These are phyloP conservation scores for Symphodus melops DNA, from an alignment of 2,113 vertebrate species.

Conservation along the genomic window DNA sequence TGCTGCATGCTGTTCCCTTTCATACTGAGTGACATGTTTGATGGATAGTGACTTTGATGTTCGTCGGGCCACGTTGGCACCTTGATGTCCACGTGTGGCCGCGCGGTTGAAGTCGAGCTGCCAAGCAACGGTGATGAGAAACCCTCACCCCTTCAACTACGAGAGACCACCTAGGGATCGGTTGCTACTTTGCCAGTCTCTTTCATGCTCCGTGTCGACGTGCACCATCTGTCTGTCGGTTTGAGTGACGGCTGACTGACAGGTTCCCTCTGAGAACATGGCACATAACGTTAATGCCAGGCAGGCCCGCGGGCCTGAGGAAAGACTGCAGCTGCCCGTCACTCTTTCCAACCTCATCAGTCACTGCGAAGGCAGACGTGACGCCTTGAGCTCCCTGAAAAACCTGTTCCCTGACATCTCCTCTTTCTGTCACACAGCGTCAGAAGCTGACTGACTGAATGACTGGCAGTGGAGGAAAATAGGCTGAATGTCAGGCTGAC, in stretches of 20 bases:
- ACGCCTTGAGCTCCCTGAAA: constrained; percentile 74
- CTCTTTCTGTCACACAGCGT: constrained; percentile 70
- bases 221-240: constrained; percentile 72
- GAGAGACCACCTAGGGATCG: constrained; percentile 71
- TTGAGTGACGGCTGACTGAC: constrained; percentile 79
- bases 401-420: constrained; percentile 82
- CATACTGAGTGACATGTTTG: constrained; percentile 65
- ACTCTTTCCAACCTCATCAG: constrained; percentile 79
- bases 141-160: constrained; percentile 68
- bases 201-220: constrained; percentile 73
- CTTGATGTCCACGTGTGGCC: constrained; percentile 76
- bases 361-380: constrained; percentile 74
- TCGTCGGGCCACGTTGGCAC: constrained; percentile 41
- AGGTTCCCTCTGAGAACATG: constrained; percentile 81
- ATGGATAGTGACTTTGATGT: constrained; percentile 74
- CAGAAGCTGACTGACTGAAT: constrained; percentile 59
- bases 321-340: constrained; percentile 81
- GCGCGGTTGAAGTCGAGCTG: constrained; percentile 64
- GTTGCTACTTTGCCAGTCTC: constrained; percentile 75
- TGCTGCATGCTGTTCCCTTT: constrained; percentile 68
- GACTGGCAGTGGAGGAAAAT: constrained; percentile 71
- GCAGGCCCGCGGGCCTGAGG: constrained; percentile 75
- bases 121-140: constrained; percentile 72
- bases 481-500: constrained; percentile 48
- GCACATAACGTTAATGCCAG: constrained; percentile 80